These are phyloP conservation scores for Liposcelis brunnea DNA, from an alignment of 2,888 invertebrate genomes.

Conservation along the genomic window DNA sequence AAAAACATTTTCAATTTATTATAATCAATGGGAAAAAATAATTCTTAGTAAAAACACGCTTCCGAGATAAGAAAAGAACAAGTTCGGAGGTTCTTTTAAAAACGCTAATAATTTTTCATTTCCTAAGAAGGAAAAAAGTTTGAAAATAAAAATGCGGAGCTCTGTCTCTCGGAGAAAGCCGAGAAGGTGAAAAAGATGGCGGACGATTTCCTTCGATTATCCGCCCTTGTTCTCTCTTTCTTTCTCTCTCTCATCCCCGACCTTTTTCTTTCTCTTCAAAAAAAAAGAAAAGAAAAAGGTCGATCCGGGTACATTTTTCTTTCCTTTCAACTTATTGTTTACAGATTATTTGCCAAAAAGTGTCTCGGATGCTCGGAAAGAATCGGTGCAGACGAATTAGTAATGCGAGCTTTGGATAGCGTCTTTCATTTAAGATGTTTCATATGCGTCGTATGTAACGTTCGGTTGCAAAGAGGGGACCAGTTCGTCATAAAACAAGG, in stretches of 20 bases:
- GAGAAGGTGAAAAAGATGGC: too few relatives aligned
- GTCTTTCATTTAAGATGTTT: constrained; percentile 69
- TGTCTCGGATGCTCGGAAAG: constrained; percentile 56
- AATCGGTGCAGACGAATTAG: constrained; percentile 56
- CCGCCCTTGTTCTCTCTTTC: constrained; percentile 15
- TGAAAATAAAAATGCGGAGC: too few relatives aligned
- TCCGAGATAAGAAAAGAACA: too few relatives aligned
- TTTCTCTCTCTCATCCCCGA: constrained; percentile 9
- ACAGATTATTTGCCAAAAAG: constrained; percentile 52
- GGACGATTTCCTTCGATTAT: too few relatives aligned
- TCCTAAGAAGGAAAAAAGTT: too few relatives aligned
- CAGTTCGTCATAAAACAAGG: constrained; percentile 62
- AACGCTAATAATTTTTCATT: too few relatives aligned
- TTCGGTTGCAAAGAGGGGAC: constrained; percentile 59
- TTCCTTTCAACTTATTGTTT: constrained; percentile 17
- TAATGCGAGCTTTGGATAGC: constrained; percentile 55
- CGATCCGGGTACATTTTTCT: background rate
- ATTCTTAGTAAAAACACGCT: too few relatives aligned
- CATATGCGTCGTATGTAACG: constrained; percentile 59
- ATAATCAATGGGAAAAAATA: too few relatives aligned
- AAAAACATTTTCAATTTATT: too few relatives aligned
- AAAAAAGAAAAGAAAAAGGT: too few relatives aligned
- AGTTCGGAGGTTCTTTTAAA: too few relatives aligned
- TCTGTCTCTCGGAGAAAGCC: too few relatives aligned
- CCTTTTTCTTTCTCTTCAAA: constrained; percentile 6